Evolutionary conservation across 2,113 vertebrate species (phyloP).

Genomic region (Melanerpes aurifrons): DNA sequence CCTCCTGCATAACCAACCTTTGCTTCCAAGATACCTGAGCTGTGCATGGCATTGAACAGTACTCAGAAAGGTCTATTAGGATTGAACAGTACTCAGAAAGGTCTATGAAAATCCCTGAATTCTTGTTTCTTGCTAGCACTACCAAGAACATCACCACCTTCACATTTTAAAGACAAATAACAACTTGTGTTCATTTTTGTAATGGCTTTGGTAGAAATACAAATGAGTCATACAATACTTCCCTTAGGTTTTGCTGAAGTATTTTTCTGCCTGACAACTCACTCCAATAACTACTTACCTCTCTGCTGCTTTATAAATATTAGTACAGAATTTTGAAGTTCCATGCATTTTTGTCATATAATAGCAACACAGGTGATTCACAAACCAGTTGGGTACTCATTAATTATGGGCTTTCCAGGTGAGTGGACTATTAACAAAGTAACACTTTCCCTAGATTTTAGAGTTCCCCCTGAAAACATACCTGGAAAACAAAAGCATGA

Average conservation of each 20-base stretch:
- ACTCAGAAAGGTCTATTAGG: not conserved
- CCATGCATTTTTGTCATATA: slow-evolving; percentile 4
- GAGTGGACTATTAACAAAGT: slow-evolving; percentile 7
- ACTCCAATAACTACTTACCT: slow-evolving; percentile 31
- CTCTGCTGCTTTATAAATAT: slow-evolving; percentile 31
- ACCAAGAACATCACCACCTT: not conserved
- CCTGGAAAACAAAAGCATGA: slow-evolving; percentile 18
- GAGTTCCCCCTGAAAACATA: slow-evolving; percentile 6
- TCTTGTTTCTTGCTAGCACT: not conserved
- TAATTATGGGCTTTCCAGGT: slow-evolving; percentile 24
- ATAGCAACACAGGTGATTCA: slow-evolving; percentile 10
- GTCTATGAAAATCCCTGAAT: not conserved
- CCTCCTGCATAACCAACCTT: not conserved
- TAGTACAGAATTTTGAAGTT: slow-evolving; percentile 11
- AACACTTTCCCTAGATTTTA: slow-evolving; percentile 1
- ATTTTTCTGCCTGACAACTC: slow-evolving; percentile 9
- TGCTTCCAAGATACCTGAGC: not conserved
- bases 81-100: not conserved
- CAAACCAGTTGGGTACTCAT: not conserved
- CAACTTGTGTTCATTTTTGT: not conserved
- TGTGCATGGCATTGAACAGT: not conserved
- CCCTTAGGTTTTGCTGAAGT: not conserved
- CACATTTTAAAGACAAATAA: slow-evolving; percentile 35
- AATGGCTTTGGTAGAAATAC: slow-evolving; percentile 31
- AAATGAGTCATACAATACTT: slow-evolving; percentile 9